These are phyloP conservation scores for Chamaea fasciata DNA, from an alignment of 2,113 vertebrate genomes.

Conservation along the genomic window DNA sequence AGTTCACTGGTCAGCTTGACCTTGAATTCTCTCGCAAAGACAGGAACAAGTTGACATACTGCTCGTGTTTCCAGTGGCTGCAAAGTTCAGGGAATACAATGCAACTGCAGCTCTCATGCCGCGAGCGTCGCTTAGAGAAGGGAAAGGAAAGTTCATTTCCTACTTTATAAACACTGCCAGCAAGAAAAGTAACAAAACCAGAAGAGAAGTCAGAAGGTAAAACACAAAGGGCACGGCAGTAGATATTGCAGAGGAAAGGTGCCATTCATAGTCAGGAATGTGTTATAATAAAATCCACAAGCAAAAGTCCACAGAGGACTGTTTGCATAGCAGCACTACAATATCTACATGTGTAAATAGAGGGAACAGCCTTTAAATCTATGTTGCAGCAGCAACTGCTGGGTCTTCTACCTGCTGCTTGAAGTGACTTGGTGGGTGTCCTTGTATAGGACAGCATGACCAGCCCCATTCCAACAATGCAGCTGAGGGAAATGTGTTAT, in stretches of 20 bases:
- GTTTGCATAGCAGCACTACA: constrained; percentile 56
- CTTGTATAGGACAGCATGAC: not conserved
- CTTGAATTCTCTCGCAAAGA: constrained; percentile 46
- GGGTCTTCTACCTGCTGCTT: not conserved
- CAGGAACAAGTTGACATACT: constrained; percentile 31
- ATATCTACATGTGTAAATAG: constrained; percentile 55
- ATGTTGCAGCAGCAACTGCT: not conserved
- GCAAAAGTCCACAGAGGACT: constrained; percentile 52
- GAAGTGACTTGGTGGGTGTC: not conserved
- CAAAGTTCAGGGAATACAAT: constrained; percentile 34
- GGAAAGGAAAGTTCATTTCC: constrained; percentile 33
- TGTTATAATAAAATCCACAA: constrained; percentile 50
- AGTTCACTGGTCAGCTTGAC: constrained; percentile 59
- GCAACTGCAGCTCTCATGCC: not conserved
- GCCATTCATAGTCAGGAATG: not conserved
- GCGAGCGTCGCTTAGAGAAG: not conserved
- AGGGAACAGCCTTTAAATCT: constrained; percentile 31
- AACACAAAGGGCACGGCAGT: constrained; percentile 26
- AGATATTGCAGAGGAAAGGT: constrained; percentile 20
- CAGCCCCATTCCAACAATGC: not conserved
- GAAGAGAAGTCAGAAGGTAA: not conserved
- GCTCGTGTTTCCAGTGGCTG: constrained; percentile 34
- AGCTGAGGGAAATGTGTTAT: not conserved
- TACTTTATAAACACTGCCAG: constrained; percentile 12
- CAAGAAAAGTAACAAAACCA: not conserved